phyloP scores from a whole-genome alignment of 2,797 vertebrate genomes.

The Siniperca undulata region DNA sequence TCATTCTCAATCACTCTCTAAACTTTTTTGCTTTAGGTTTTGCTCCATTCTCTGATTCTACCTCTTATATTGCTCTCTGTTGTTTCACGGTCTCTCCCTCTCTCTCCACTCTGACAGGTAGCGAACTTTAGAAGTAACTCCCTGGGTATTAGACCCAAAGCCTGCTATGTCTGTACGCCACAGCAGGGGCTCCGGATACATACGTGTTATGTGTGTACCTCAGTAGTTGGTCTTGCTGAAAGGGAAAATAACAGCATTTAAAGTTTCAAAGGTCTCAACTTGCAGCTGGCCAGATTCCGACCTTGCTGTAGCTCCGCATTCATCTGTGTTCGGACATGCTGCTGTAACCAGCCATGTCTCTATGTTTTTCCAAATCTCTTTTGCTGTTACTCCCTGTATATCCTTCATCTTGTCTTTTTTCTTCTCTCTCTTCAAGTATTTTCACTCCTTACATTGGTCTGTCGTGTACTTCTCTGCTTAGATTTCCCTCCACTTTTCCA shows the following conservation, averaged over 20 bases:
- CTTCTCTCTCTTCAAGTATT: constrained; percentile 12
- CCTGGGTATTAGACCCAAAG: constrained; percentile 60
- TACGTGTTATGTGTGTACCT: constrained; percentile 23
- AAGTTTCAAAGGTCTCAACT: constrained; percentile 55
- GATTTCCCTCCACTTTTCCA: constrained; percentile 12
- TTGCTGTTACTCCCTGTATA: neutral
- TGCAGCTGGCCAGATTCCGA: constrained; percentile 25
- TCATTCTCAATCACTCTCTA: constrained; percentile 13
- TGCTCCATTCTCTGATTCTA: constrained; percentile 9
- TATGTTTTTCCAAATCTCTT: constrained; percentile 2
- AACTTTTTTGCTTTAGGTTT: constrained; percentile 25
- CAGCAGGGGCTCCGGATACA: constrained; percentile 48
- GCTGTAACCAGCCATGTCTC: neutral
- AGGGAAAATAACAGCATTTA: constrained; percentile 49
- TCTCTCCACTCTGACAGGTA: constrained; percentile 50
- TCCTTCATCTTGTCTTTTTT: constrained; percentile 7
- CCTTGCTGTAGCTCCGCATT: constrained; percentile 20
- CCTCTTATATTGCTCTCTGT: constrained; percentile 1
- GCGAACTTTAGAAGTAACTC: constrained; percentile 61
- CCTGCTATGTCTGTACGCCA: constrained; percentile 44
- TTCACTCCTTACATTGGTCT: neutral
- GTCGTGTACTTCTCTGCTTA: neutral
- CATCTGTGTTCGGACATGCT: constrained; percentile 21
- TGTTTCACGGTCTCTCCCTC: constrained; percentile 3
- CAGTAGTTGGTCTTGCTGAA: constrained; percentile 57